These are phyloP conservation scores for Chelonia mydas DNA, from an alignment of 2,797 vertebrate genomes.

Conservation along the genomic window DNA sequence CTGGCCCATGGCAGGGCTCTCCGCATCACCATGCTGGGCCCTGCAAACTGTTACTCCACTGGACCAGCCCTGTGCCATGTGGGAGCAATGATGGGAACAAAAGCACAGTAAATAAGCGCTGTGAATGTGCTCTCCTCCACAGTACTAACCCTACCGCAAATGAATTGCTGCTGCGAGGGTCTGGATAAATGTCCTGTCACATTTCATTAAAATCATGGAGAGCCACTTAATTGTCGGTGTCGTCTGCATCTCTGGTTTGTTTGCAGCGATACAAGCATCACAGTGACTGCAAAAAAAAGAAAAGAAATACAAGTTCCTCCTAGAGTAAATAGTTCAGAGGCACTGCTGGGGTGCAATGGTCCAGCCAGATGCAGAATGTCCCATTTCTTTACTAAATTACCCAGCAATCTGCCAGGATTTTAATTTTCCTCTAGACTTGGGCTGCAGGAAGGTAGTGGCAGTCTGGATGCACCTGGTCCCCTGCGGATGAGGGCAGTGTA, in stretches of 20 bases:
- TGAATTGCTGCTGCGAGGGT: slow-evolving; percentile 2
- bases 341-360: not conserved
- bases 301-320: slow-evolving; percentile 42
- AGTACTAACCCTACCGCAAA: not conserved
- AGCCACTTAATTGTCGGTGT: not conserved
- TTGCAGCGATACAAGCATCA: not conserved
- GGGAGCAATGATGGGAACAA: not conserved
- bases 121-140: not conserved
- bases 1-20: not conserved
- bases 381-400: not conserved
- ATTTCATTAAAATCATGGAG: not conserved
- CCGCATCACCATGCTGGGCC: not conserved
- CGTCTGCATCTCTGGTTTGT: slow-evolving; percentile 7
- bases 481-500: no score
- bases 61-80: not conserved
- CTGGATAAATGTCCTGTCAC: slow-evolving; percentile 18
- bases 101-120: not conserved
- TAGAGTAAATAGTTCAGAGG: slow-evolving; percentile 68
- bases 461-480: not conserved
- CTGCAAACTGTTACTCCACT: not conserved
- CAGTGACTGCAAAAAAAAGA: slow-evolving; percentile 51
- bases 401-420: not conserved
- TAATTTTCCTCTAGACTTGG: not conserved
- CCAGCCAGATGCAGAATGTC: slow-evolving; percentile 12
- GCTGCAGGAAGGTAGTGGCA: not conserved